A percentile compares a stretch with the other conserved stretches of the same genome.
Conservation (phyloP, 2,113 vertebrate species). For the Colius striatus region DNA sequence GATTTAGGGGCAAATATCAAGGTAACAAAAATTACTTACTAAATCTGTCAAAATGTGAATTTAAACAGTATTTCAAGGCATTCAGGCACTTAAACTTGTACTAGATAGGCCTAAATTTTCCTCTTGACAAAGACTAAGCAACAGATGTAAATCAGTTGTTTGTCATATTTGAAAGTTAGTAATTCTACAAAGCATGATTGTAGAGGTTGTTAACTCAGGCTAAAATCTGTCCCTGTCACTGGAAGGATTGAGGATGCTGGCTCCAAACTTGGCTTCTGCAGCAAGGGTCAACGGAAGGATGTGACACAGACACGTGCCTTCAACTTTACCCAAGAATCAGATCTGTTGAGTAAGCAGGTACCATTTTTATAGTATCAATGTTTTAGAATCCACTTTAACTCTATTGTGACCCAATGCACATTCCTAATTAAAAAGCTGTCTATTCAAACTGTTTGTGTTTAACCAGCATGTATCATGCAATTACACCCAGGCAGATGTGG, state of each 20-base stretch:
- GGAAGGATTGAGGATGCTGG: neutral
- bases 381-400: slow-evolving; percentile 37
- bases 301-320: neutral
- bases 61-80: neutral
- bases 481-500: slow-evolving; percentile 75
- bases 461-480: slow-evolving; percentile 71
- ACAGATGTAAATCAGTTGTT: neutral
- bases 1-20: neutral
- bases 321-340: neutral
- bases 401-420: slow-evolving; percentile 53
- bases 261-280: neutral
- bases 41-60: neutral
- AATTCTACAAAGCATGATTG: neutral
- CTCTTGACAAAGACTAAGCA: neutral
- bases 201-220: neutral
- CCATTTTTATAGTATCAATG: neutral
- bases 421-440: slow-evolving; percentile 68
- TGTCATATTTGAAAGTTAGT: neutral
- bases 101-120: neutral
- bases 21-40: neutral
- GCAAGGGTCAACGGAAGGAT: neutral
- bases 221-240: neutral
- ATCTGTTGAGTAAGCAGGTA: slow-evolving; percentile 34
- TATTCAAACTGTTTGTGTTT: slow-evolving; percentile 60
- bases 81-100: neutral